phyloP scores from a whole-genome alignment of 2,888 invertebrate genomes.

The Latheticus oryzae region DNA sequence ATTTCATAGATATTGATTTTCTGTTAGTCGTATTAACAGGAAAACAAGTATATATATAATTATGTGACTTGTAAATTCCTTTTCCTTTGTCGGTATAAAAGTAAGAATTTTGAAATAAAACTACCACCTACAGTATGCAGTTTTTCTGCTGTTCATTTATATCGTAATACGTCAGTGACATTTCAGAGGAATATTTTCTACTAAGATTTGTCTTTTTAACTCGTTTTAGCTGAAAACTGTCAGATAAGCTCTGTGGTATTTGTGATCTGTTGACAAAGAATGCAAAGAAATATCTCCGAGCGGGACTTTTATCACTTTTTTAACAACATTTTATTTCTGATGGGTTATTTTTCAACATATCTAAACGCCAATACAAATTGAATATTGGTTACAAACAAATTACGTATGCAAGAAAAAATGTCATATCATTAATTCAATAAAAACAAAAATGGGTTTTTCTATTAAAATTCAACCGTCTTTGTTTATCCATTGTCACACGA shows the following conservation, averaged over 20 bases:
- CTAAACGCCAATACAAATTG: conserved; percentile 24
- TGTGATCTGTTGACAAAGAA: conserved; percentile 52
- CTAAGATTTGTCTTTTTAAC: conserved; percentile 55
- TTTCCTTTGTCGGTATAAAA: conserved; percentile 63
- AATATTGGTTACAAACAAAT: conserved; percentile 32
- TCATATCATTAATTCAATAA: not conserved
- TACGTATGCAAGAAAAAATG: not conserved
- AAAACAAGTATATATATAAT: no score
- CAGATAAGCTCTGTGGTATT: conserved; percentile 55
- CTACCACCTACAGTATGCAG: conserved; percentile 65
- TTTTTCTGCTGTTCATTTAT: conserved; percentile 58
- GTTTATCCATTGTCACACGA: conserved; percentile 17
- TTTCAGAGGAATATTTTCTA: conserved; percentile 59
- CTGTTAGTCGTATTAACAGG: no score
- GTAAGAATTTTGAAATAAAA: conserved; percentile 63
- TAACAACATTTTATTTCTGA: conserved; percentile 42
- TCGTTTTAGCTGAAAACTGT: conserved; percentile 56
- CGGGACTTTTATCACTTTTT: conserved; percentile 55
- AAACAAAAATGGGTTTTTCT: no score
- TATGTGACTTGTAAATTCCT: conserved; percentile 57
- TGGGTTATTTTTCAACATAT: conserved; percentile 20
- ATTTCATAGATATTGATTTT: no score
- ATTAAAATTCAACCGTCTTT: not conserved
- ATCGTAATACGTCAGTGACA: conserved; percentile 65
- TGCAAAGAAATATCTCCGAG: conserved; percentile 55